Evolutionary conservation across 2,113 vertebrate genomes (phyloP).

Genomic region (Macaca fascicularis): DNA sequence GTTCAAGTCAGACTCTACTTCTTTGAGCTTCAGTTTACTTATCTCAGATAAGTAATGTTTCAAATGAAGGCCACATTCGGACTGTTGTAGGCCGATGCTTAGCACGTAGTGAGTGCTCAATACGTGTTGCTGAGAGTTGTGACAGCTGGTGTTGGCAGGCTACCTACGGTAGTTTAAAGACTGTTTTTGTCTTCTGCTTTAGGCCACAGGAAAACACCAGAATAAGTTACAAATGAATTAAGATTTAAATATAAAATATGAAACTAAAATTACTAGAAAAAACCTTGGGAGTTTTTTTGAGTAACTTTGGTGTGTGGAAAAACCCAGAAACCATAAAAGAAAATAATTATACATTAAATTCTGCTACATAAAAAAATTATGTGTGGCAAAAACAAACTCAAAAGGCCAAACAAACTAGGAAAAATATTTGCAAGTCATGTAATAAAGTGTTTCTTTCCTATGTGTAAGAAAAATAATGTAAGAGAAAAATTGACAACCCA

Average conservation of each 20-base stretch:
- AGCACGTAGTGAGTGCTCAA: not conserved
- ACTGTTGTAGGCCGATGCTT: not conserved
- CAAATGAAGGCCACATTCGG: not conserved
- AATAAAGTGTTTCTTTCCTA: not conserved
- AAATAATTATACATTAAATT: not conserved
- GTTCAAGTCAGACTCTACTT: not conserved
- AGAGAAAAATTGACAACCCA: not conserved
- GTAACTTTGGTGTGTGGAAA: not conserved
- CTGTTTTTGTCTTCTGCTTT: not conserved
- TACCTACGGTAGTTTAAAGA: not conserved
- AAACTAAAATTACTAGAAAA: not conserved
- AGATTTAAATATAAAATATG: constrained; percentile 14
- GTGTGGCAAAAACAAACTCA: not conserved
- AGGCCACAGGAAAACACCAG: not conserved
- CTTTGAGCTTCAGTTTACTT: not conserved
- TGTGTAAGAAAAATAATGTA: not conserved
- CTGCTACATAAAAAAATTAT: not conserved
- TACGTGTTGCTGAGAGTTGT: not conserved
- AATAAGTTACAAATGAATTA: constrained; percentile 12
- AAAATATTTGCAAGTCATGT: not conserved
- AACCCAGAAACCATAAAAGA: not conserved
- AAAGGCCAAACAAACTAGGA: not conserved
- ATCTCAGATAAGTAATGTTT: not conserved
- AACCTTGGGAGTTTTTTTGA: not conserved
- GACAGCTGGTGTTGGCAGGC: not conserved